Conservation (phyloP, 1,140 invertebrate species). For the Ganaspis sp. region DNA sequence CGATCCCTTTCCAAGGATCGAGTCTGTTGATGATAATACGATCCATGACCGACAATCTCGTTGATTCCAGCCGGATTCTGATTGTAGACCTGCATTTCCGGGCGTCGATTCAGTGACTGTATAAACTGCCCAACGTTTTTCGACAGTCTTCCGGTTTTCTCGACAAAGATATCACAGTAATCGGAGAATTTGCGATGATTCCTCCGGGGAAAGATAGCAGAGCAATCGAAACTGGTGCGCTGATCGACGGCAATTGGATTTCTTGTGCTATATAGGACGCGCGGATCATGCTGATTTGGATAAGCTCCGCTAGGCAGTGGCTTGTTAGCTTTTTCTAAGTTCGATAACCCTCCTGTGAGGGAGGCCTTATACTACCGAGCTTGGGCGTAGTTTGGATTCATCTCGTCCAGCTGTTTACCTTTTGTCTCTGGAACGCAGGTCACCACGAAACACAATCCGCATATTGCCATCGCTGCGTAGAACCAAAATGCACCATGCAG, state of each 20-base stretch:
- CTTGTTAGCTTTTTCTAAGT: conserved; percentile 72
- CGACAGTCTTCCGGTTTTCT: conserved; percentile 67
- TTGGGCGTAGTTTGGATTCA: conserved; percentile 83
- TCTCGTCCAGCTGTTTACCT: conserved; percentile 91
- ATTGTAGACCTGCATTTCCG: neutral
- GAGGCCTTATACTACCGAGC: conserved; percentile 77
- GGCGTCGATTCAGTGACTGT: conserved; percentile 47
- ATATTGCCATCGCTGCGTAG: conserved; percentile 88
- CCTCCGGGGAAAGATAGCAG: conserved; percentile 43
- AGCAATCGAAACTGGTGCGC: conserved; percentile 47
- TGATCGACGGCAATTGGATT: conserved; percentile 27
- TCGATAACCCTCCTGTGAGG: conserved; percentile 73
- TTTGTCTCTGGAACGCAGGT: conserved; percentile 94
- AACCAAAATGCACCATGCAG: conserved; percentile 91
- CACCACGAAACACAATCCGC: conserved; percentile 89
- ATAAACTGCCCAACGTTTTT: conserved; percentile 61
- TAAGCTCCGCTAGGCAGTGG: conserved; percentile 70
- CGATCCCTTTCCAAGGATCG: neutral
- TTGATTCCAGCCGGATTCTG: neutral
- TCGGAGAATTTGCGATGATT: conserved; percentile 59
- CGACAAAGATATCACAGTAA: conserved; percentile 67
- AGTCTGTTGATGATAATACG: neutral
- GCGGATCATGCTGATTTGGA: conserved; percentile 68
- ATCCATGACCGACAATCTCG: neutral
- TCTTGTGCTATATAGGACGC: conserved; percentile 59